phyloP scores from a whole-genome alignment of 2,888 invertebrate species.

The Dryobotodes eremita region DNA sequence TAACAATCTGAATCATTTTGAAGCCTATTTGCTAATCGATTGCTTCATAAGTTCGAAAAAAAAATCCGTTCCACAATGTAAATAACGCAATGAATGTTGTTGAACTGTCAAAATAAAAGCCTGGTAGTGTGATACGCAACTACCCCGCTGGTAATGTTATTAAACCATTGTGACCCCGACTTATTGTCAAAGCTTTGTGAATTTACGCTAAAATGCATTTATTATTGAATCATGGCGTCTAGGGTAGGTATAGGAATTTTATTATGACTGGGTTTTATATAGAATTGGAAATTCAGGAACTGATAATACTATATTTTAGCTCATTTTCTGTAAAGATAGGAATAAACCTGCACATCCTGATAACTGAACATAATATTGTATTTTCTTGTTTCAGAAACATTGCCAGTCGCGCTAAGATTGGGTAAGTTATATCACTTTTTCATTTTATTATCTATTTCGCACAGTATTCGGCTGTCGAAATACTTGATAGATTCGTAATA shows the following conservation, averaged over 20 bases:
- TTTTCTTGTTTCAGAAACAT: conserved; percentile 59
- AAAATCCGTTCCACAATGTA: too few relatives aligned
- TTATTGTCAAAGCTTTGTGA: neutral
- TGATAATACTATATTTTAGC: neutral
- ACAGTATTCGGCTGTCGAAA: neutral
- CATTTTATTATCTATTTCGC: neutral
- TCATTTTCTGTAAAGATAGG: neutral
- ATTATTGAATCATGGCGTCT: neutral
- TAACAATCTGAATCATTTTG: too few relatives aligned
- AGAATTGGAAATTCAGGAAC: neutral
- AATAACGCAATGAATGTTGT: too few relatives aligned
- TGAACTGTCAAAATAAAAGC: too few relatives aligned
- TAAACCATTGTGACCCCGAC: conserved; percentile 26
- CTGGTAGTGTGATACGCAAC: too few relatives aligned
- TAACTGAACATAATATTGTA: neutral
- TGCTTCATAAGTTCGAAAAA: too few relatives aligned
- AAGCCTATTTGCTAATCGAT: too few relatives aligned
- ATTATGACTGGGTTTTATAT: too few relatives aligned
- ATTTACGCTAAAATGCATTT: conserved; percentile 19
- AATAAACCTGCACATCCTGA: neutral
- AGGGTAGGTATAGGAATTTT: neutral
- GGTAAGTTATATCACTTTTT: conserved; percentile 43
- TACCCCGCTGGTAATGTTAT: conserved; percentile 18
- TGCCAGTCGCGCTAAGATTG: conserved; percentile 44
- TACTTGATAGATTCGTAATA: conserved; percentile 20